phyloP scores from a whole-genome alignment of 2,797 vertebrate species.

The Scleropages formosus region DNA sequence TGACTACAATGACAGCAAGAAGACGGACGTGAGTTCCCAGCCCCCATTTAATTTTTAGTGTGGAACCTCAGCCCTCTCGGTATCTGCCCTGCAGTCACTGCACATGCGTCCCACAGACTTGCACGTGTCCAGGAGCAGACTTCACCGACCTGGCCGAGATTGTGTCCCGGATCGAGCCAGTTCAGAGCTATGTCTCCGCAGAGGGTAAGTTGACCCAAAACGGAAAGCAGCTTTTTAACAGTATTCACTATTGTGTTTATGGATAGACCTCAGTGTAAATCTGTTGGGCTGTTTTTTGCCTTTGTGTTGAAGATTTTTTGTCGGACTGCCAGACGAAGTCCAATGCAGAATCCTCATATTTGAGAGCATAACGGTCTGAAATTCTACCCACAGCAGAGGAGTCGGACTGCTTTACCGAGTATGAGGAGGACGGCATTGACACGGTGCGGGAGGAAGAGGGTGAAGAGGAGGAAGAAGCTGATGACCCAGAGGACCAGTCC shows the following conservation, averaged over 20 bases:
- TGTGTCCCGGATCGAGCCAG: slow-evolving; percentile 88
- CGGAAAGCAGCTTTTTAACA: not conserved
- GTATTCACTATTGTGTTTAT: no score
- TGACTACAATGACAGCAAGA: slow-evolving; percentile 86
- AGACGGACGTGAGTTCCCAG: slow-evolving; percentile 65
- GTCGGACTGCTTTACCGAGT: slow-evolving; percentile 87
- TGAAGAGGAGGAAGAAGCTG: slow-evolving; percentile 72
- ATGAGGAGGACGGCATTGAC: slow-evolving; percentile 85
- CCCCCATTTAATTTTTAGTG: not conserved
- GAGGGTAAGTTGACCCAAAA: slow-evolving; percentile 70
- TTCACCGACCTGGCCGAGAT: slow-evolving; percentile 96
- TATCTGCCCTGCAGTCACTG: not conserved
- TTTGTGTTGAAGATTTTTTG: not conserved
- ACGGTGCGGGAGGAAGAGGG: slow-evolving; percentile 75
- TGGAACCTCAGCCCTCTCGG: not conserved
- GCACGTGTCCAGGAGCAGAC: slow-evolving; percentile 77
- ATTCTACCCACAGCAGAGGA: slow-evolving; percentile 68
- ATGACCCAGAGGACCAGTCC: slow-evolving; percentile 72
- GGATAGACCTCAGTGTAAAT: no score
- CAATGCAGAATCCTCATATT: not conserved
- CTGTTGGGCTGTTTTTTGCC: not conserved
- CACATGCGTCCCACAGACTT: slow-evolving; percentile 53
- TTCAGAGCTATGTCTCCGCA: slow-evolving; percentile 77
- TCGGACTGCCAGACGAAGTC: no score
- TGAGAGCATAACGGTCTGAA: not conserved